Percentiles rank a stretch among this genome's conserved stretches.
Conservation (phyloP, 23 tunicate species). For the Oikopleura dioica region DNA sequence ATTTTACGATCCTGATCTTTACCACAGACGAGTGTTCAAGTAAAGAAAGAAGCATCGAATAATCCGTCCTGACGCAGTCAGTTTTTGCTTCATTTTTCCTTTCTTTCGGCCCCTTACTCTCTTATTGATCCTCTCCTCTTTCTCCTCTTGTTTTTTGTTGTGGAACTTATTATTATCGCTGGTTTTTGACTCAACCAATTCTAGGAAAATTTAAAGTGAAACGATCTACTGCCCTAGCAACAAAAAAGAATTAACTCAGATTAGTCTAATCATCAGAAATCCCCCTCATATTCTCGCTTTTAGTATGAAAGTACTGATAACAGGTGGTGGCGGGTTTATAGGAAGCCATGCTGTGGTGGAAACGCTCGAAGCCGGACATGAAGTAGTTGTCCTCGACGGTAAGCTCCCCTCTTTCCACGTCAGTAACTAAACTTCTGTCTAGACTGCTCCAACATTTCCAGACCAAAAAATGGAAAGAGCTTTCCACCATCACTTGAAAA, state of each 20-base stretch:
- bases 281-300: background rate
- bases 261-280: too few species aligned
- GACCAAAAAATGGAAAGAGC: background rate
- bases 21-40: constrained; percentile 54
- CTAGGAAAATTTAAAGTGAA: too few species aligned
- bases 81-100: too few species aligned
- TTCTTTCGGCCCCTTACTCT: too few species aligned
- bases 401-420: background rate
- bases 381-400: constrained; percentile 52
- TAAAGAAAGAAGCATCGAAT: constrained; percentile 8
- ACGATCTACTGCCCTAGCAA: background rate
- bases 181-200: too few species aligned
- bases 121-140: too few species aligned
- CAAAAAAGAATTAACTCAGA: too few species aligned
- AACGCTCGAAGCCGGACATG: constrained; percentile 21
- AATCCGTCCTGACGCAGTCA: background rate
- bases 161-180: too few species aligned
- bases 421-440: background rate
- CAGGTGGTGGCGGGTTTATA: constrained; percentile 85
- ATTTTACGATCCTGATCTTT: constrained; percentile 68
- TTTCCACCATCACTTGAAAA: background rate
- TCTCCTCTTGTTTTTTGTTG: too few species aligned
- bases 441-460: constrained; percentile 4
- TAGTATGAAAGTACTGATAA: constrained; percentile 26
- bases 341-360: constrained; percentile 88